Percentiles rank a stretch among this genome's conserved stretches.
Evolutionary conservation across 2,888 invertebrate genomes (phyloP).

Genomic region (Cryptops parisi): DNA sequence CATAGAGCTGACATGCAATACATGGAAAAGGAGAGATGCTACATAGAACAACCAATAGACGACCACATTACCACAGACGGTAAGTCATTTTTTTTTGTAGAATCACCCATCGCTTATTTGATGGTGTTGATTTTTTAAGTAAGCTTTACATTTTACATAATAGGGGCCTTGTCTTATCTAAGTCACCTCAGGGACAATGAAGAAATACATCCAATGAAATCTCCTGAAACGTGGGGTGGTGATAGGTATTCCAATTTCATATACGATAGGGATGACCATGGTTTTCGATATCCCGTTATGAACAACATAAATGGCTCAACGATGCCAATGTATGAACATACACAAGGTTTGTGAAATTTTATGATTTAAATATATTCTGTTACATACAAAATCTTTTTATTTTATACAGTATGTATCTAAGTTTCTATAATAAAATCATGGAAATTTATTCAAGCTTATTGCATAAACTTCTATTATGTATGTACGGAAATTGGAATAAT

Average conservation of each 20-base stretch:
- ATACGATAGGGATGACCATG: neutral
- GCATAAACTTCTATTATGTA: no score
- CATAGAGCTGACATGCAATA: slow-evolving; percentile 7
- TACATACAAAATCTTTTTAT: no score
- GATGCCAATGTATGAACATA: neutral
- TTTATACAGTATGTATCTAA: no score
- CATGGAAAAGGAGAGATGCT: neutral
- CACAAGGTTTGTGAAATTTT: neutral
- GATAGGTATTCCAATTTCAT: neutral
- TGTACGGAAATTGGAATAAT: no score
- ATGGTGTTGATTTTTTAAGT: neutral
- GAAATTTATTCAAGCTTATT: no score
- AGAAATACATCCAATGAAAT: neutral
- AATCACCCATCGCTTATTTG: no score
- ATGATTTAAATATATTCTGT: no score
- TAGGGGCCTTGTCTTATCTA: neutral
- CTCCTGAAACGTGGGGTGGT: neutral
- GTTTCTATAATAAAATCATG: no score
- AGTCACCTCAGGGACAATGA: neutral
- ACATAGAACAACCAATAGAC: neutral
- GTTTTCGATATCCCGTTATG: neutral
- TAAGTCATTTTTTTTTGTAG: no score
- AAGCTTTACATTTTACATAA: neutral
- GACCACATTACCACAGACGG: no score
- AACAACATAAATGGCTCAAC: neutral